Evolutionary conservation across 1,140 invertebrate species (phyloP).

Genomic region (Samia ricini): DNA sequence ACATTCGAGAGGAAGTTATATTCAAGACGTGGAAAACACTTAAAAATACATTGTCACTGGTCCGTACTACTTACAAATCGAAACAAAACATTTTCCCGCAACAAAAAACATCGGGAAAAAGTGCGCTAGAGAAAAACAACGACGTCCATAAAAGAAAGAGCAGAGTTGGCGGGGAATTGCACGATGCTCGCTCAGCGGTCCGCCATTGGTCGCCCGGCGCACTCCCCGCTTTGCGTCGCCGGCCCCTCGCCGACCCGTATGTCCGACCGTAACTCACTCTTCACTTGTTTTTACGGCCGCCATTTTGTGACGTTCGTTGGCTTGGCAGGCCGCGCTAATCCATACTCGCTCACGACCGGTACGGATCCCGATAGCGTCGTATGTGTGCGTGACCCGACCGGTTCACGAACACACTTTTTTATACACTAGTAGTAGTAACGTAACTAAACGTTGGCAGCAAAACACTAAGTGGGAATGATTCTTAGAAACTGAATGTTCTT

Average conservation of each 20-base stretch:
- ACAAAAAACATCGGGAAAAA: slow-evolving; percentile 73
- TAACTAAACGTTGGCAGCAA: slow-evolving; percentile 21
- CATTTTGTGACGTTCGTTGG: slow-evolving; percentile 75
- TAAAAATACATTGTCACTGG: slow-evolving; percentile 63
- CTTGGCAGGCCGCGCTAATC: slow-evolving; percentile 60
- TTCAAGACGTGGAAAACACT: slow-evolving; percentile 44
- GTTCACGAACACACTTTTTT: slow-evolving; percentile 25
- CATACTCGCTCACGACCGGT: slow-evolving; percentile 30
- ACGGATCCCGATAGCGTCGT: slow-evolving; percentile 15
- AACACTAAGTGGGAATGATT: slow-evolving; percentile 21
- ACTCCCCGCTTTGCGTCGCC: slow-evolving; percentile 31
- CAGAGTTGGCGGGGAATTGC: slow-evolving; percentile 64
- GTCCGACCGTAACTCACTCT: slow-evolving; percentile 71
- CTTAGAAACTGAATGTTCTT: slow-evolving; percentile 19
- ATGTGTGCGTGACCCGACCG: slow-evolving; percentile 56
- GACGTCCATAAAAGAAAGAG: slow-evolving; percentile 72
- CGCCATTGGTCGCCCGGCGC: slow-evolving; percentile 52
- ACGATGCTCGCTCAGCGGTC: slow-evolving; percentile 56
- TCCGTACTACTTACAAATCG: slow-evolving; percentile 54
- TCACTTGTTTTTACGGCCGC: slow-evolving; percentile 77
- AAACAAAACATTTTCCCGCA: slow-evolving; percentile 72
- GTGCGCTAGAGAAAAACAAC: slow-evolving; percentile 71
- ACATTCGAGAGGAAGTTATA: slow-evolving; percentile 20
- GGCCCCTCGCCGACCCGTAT: slow-evolving; percentile 29
- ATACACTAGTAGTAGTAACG: slow-evolving; percentile 22